Evolutionary conservation across 2,113 vertebrate species (phyloP).

Genomic region (Cinclus mexicanus): DNA sequence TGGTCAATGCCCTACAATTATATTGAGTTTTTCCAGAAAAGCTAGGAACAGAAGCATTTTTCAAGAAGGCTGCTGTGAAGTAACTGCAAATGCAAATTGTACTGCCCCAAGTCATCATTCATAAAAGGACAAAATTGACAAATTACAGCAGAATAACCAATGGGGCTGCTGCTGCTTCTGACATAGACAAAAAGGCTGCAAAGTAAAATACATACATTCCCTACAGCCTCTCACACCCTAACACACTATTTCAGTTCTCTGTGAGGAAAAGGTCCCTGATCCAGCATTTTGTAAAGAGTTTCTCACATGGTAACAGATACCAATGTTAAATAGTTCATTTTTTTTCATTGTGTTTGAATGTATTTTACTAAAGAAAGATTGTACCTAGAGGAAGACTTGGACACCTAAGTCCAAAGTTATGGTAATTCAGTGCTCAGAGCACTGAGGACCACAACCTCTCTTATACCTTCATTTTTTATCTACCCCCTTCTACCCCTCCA

Average conservation of each 20-base stretch:
- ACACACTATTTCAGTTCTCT: not conserved
- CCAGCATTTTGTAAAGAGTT: not conserved
- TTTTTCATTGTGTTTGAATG: not conserved
- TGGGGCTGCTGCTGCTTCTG: not conserved
- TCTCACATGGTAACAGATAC: not conserved
- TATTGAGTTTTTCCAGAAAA: slow-evolving; percentile 16
- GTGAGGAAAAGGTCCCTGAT: not conserved
- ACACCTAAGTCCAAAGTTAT: not conserved
- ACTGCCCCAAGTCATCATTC: slow-evolving; percentile 1
- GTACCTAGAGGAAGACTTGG: not conserved
- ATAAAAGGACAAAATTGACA: not conserved
- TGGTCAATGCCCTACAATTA: not conserved
- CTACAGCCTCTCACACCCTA: not conserved
- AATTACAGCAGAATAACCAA: not conserved
- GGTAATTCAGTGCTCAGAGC: not conserved
- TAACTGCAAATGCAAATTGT: not conserved
- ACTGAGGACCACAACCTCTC: not conserved
- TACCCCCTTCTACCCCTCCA: accelerated
- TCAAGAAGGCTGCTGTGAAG: not conserved
- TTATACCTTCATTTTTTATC: not conserved
- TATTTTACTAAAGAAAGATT: not conserved
- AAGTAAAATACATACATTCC: not conserved
- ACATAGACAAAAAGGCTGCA: not conserved
- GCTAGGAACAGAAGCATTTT: not conserved
- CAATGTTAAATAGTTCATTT: not conserved